Conservation (phyloP, 2,888 invertebrate genomes). For the Polydrusus pterygomalis region DNA sequence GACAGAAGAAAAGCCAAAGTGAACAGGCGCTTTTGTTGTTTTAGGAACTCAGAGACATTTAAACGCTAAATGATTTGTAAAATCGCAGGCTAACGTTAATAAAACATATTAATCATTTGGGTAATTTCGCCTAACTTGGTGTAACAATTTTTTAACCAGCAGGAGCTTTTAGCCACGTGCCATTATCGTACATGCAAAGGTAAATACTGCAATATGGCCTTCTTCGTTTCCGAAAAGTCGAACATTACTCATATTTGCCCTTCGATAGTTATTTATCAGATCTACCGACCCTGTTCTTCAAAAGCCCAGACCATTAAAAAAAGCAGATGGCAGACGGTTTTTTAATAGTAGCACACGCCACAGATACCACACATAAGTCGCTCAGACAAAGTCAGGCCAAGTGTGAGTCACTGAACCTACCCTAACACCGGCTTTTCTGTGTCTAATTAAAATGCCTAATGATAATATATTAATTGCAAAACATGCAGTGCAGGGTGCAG, state of each 20-base stretch:
- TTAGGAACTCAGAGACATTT: too few species aligned
- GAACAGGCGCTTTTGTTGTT: too few species aligned
- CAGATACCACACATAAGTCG: conserved; percentile 27
- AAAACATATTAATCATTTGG: background rate
- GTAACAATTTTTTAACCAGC: conserved; percentile 2
- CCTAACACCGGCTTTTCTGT: conserved; percentile 63
- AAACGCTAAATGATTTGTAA: too few species aligned
- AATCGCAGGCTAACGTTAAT: background rate
- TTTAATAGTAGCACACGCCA: conserved; percentile 34
- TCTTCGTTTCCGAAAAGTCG: conserved; percentile 9
- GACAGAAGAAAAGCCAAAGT: too few species aligned
- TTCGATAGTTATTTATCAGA: conserved; percentile 25
- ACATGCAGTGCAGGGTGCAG: conserved; percentile 69
- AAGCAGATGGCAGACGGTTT: conserved; percentile 44
- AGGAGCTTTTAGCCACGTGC: background rate
- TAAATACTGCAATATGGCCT: conserved; percentile 8
- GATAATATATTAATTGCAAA: conserved; percentile 71
- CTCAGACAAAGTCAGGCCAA: conserved; percentile 29
- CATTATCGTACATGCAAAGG: background rate
- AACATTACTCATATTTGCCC: conserved; percentile 30
- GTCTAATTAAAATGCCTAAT: conserved; percentile 71
- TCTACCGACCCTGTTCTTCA: conserved; percentile 23
- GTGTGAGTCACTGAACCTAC: conserved; percentile 66
- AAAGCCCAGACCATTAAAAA: conserved; percentile 30
- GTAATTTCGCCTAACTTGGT: background rate